Percentiles rank a stretch among this genome's conserved stretches.
Evolutionary conservation across 2,113 vertebrate genomes (phyloP).

Genomic region (Noturus placidus): DNA sequence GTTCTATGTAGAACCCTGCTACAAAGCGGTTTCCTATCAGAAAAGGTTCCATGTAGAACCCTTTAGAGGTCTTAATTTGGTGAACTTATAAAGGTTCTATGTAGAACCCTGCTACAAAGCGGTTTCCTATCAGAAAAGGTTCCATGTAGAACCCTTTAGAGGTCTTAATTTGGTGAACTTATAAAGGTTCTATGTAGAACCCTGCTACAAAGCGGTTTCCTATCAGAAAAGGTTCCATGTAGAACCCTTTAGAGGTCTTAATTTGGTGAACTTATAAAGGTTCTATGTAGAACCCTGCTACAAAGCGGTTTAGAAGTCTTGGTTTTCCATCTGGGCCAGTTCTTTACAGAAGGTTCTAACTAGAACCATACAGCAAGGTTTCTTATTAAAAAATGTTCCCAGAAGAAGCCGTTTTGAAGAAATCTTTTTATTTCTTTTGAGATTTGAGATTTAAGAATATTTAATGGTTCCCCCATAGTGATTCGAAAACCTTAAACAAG

Average conservation of each 20-base stretch:
- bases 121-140: background rate
- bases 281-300: background rate
- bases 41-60: too few species aligned
- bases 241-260: background rate
- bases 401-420: background rate
- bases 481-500: background rate
- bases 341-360: background rate
- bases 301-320: background rate
- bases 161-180: background rate
- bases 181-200: background rate
- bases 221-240: background rate
- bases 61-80: too few species aligned
- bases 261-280: background rate
- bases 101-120: background rate
- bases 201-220: background rate
- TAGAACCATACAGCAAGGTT: background rate
- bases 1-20: too few species aligned
- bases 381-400: background rate
- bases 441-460: too few species aligned
- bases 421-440: background rate
- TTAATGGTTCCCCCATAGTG: too few species aligned
- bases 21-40: too few species aligned
- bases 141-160: background rate
- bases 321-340: background rate
- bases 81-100: background rate